Evolutionary conservation across 1,140 invertebrate species (phyloP).

Genomic region (Aricia agestis): DNA sequence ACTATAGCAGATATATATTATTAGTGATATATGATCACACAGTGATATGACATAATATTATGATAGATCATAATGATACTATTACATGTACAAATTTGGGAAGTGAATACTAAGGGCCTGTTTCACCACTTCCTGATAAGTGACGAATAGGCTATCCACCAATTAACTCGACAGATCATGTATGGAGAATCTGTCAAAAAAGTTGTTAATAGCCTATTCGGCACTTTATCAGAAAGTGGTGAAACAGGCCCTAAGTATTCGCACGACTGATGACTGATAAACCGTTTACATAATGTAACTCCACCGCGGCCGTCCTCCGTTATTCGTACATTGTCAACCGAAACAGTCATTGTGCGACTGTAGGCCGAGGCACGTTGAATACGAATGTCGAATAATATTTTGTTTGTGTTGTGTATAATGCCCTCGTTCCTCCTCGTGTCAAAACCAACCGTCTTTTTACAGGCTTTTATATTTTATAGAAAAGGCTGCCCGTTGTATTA

Average conservation of each 20-base stretch:
- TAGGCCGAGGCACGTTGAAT: constrained; percentile 9
- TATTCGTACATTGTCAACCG: not conserved
- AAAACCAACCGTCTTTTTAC: constrained; percentile 8
- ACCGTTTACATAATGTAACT: not conserved
- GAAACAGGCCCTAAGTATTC: too few species aligned
- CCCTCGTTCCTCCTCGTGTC: constrained; percentile 4
- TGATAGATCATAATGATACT: too few species aligned
- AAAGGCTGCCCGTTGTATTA: not conserved
- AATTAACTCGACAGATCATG: too few species aligned
- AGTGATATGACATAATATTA: too few species aligned
- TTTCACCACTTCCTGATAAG: too few species aligned
- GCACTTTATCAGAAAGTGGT: too few species aligned
- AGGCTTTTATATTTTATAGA: constrained; percentile 8
- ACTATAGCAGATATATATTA: too few species aligned
- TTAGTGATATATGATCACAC: too few species aligned
- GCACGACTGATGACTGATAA: not conserved
- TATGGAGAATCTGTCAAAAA: too few species aligned
- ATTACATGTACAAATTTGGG: not conserved
- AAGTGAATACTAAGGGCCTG: not conserved
- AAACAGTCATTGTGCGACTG: not conserved
- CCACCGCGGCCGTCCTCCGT: not conserved
- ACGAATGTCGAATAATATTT: constrained; percentile 10
- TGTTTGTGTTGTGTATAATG: constrained; percentile 8
- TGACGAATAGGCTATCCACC: too few species aligned
- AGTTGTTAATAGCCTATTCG: too few species aligned